Conservation (phyloP, 2,888 invertebrate species). For the Megalurothrips usitatus region DNA sequence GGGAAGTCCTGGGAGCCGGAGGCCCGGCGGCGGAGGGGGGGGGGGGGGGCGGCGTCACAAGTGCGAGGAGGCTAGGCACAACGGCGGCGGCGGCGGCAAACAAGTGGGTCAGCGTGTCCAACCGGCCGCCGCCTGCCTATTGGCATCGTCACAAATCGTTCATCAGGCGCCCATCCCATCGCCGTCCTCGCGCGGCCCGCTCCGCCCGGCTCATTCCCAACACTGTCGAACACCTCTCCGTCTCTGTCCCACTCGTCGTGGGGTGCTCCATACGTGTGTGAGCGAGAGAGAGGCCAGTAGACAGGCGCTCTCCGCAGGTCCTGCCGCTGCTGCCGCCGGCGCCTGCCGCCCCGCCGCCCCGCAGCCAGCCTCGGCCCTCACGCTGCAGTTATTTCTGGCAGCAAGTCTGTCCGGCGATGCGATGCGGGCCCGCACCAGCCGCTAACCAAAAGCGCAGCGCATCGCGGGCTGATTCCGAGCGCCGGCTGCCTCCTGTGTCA, state of each 20-base stretch:
- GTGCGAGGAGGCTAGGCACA: background rate
- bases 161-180: background rate
- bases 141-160: background rate
- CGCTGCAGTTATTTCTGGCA: constrained; percentile 4
- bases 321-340: too few species aligned
- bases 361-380: background rate
- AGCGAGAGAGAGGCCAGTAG: too few species aligned
- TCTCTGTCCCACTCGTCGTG: too few species aligned
- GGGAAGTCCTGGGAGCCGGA: too few species aligned
- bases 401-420: background rate
- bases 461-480: too few species aligned
- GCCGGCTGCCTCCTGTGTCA: too few species aligned
- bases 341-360: background rate
- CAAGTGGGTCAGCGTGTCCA: background rate
- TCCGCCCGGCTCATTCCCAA: background rate
- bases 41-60: too few species aligned
- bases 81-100: background rate
- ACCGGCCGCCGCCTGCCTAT: background rate
- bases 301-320: too few species aligned
- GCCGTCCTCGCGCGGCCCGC: background rate
- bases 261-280: too few species aligned
- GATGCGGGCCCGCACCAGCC: background rate
- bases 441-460: too few species aligned
- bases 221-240: too few species aligned
- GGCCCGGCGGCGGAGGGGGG: too few species aligned